Conservation (phyloP, 2,113 vertebrate species). For the Ornithorhynchus anatinus region DNA sequence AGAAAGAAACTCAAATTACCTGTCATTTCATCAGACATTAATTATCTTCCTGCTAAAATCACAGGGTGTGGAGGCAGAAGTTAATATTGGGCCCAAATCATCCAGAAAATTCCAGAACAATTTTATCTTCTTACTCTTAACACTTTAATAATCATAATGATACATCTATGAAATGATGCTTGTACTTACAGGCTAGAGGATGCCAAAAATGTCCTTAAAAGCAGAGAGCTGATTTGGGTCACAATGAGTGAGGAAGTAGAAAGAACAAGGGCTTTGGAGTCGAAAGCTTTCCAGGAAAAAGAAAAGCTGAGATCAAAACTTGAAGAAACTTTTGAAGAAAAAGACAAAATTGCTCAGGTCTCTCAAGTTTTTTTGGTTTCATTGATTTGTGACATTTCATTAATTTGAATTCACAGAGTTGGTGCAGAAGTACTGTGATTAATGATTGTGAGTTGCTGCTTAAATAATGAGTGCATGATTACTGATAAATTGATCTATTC, state of each 20-base stretch:
- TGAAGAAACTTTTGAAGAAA: slow-evolving; percentile 73
- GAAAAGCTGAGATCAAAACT: slow-evolving; percentile 76
- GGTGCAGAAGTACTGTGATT: no score
- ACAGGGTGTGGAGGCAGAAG: no score
- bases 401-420: neutral
- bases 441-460: no score
- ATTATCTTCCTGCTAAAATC: no score
- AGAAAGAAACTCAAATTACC: no score
- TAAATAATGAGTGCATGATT: no score
- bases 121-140: no score
- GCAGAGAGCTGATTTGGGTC: slow-evolving; percentile 40
- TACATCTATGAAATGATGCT: neutral
- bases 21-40: no score
- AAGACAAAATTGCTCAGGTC: slow-evolving; percentile 69
- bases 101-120: no score
- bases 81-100: no score
- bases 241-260: slow-evolving; percentile 65
- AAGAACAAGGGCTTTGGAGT: slow-evolving; percentile 69
- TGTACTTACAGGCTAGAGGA: slow-evolving; percentile 64
- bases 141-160: neutral
- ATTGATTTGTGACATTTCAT: neutral
- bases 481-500: no score
- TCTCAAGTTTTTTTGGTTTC: neutral
- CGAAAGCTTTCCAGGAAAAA: slow-evolving; percentile 76
- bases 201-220: slow-evolving; percentile 52